Conservation (phyloP, 2,797 vertebrate species). For the Falco cherrug region DNA sequence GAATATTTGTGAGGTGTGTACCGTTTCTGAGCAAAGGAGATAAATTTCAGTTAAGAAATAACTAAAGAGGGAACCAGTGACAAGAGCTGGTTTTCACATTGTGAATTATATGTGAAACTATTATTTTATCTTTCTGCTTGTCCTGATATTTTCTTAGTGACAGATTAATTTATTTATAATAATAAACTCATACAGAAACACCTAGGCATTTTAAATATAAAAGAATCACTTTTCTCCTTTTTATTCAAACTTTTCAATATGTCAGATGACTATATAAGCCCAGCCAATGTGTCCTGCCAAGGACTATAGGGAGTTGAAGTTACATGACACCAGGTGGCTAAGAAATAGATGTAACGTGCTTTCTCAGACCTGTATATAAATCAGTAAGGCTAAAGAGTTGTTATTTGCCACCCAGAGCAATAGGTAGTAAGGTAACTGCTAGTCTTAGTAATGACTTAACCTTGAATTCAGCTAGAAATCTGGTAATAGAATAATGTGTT, state of each 20-base stretch:
- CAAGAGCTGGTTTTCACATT: background rate
- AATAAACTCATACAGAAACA: background rate
- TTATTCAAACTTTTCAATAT: background rate
- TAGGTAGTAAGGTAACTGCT: background rate
- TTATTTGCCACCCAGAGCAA: background rate
- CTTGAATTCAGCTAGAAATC: background rate
- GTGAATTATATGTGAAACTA: background rate
- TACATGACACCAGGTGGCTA: background rate
- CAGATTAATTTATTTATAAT: background rate
- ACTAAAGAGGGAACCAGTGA: background rate
- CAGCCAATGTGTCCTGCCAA: background rate
- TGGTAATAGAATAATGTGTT: background rate
- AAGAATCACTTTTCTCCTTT: background rate
- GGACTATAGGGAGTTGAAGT: background rate
- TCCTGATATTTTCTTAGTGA: background rate
- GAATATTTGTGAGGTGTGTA: background rate
- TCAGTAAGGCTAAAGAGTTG: background rate
- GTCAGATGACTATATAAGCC: background rate
- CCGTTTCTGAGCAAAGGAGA: background rate
- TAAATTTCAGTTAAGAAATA: conserved; percentile 23
- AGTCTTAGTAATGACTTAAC: background rate
- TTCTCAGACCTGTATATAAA: background rate
- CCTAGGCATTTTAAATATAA: background rate
- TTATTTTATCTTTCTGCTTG: background rate
- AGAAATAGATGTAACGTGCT: background rate